Evolutionary conservation across 1,140 invertebrate species (phyloP).

Genomic region (Drosophila nikananu): DNA sequence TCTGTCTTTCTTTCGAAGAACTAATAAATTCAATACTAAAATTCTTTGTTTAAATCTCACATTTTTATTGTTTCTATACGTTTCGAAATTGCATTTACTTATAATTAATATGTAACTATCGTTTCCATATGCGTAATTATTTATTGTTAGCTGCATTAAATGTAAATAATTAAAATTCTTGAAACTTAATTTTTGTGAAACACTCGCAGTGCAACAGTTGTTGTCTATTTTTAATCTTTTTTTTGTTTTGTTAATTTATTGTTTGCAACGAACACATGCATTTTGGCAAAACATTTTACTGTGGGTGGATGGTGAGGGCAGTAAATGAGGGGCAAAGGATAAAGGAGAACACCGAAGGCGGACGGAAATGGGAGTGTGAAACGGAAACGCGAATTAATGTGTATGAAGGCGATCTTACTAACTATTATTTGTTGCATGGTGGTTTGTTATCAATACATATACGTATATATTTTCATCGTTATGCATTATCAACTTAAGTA

Average conservation of each 20-base stretch:
- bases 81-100: constrained; percentile 83
- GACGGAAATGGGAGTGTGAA: constrained; percentile 58
- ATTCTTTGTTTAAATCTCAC: constrained; percentile 75
- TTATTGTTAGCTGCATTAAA: constrained; percentile 54
- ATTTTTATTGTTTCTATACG: constrained; percentile 83
- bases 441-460: constrained; percentile 57
- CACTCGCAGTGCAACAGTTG: constrained; percentile 57
- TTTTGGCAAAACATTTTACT: constrained; percentile 71
- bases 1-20: not conserved
- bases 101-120: constrained; percentile 77
- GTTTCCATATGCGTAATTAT: constrained; percentile 65
- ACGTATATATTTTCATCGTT: constrained; percentile 30
- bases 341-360: constrained; percentile 20
- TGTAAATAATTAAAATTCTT: constrained; percentile 74
- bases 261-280: constrained; percentile 77
- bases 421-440: constrained; percentile 75
- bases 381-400: constrained; percentile 37
- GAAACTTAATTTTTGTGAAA: constrained; percentile 74
- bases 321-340: constrained; percentile 5
- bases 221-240: constrained; percentile 27
- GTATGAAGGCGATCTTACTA: constrained; percentile 61
- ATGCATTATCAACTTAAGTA: constrained; percentile 63
- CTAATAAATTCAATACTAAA: not conserved
- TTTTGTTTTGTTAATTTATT: constrained; percentile 44
- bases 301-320: constrained; percentile 13